Base-by-base conservation (phyloP, 53 echinoderm and acorn worm genomes). In the Patiria pectinifera region DNA sequence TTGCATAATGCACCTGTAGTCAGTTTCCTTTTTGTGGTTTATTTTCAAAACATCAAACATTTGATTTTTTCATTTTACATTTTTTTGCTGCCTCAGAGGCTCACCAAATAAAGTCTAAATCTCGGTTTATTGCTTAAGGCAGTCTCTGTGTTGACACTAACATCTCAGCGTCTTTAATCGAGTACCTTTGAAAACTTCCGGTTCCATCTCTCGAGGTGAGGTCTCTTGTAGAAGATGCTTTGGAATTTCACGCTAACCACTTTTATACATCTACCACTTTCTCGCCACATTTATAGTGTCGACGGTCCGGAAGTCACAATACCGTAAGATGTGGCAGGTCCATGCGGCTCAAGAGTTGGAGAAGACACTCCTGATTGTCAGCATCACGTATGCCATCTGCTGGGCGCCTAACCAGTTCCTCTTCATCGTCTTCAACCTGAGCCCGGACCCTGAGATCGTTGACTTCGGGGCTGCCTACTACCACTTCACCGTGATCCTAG, bases 321-420 rank as follows among this genome's bases (percentile, higher is more conserved):
- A 62, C 84, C 25, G 62, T 62, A 89, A 92, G 49, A 66, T 80
- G 66, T 92, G 92, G 92, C 92, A 92, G 69, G 66, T 92, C 4
- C 18, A 86, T 25, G 92, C 92, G 49, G 85, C 92, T 11, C 85
- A 92, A 53, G 76, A 85, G 22, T 48, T 92, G 78, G 79, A 85
- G 76, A 83, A 61, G 74, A 92, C 92, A 22, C 86, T 92, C n/a
- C 92, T 92, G n/a, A 21, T 76, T 1, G 86, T 92, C 24, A 83
- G 82, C 86, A 69, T 92, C 78, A 92, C 92, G 58, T 92, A 92
- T 86, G 92, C 92, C 85, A 9, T 92, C 63, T 92, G 92, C 80
- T 92, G 92, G 85, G 92, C 77, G 23, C 92, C 92, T n/a, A 92
- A 92, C 80, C 92, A 92, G 79, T 85, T 86, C 70, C 43, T 85